phyloP scores from a whole-genome alignment of 2,113 vertebrate species.

The Scomber scombrus region DNA sequence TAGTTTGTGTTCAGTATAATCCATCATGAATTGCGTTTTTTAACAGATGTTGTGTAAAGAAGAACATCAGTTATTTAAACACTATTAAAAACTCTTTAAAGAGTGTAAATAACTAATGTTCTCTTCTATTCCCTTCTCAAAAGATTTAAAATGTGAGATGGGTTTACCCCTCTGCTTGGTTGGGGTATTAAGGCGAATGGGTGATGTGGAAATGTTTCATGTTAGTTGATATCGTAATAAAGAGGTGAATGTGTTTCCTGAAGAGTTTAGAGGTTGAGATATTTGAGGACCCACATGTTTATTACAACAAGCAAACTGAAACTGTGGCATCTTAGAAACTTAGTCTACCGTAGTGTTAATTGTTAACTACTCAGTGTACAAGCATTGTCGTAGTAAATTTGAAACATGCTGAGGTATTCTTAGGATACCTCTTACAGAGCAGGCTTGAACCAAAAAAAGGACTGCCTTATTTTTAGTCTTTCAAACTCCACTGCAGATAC shows the following conservation, averaged over 20 bases:
- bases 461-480: conserved; percentile 63
- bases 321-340: conserved; percentile 8
- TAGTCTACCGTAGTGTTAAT: conserved; percentile 26
- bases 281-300: conserved; percentile 20
- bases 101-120: too few species aligned
- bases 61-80: too few species aligned
- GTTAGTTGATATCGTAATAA: background rate
- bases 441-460: conserved; percentile 39
- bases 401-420: conserved; percentile 32
- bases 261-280: conserved; percentile 17
- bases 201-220: too few species aligned
- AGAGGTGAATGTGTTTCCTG: background rate
- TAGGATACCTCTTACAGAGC: conserved; percentile 49
- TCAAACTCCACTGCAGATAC: conserved; percentile 39
- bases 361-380: conserved; percentile 37
- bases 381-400: conserved; percentile 48
- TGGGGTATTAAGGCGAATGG: too few species aligned
- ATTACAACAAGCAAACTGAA: conserved; percentile 23
- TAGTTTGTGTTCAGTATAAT: too few species aligned
- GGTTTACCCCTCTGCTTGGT: too few species aligned
- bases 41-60: too few species aligned
- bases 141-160: too few species aligned
- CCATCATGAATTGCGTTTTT: too few species aligned
- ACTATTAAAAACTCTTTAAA: too few species aligned
- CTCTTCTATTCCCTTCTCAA: too few species aligned